Percentiles rank a stretch among this genome's conserved stretches.
Evolutionary conservation across 2,113 vertebrate genomes (phyloP).

Genomic region (Otus sunia): DNA sequence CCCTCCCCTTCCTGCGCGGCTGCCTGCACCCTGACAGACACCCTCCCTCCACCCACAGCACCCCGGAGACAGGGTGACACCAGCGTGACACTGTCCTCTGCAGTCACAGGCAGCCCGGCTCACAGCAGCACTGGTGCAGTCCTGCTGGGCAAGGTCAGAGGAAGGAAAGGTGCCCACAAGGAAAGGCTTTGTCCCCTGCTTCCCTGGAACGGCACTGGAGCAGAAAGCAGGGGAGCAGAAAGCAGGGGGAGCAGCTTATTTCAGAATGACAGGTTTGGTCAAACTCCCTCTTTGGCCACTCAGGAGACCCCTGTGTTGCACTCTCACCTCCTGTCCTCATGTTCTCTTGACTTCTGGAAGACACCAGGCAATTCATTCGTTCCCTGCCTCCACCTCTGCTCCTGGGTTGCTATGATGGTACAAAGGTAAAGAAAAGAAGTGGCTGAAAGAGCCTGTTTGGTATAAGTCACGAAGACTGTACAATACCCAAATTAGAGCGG

Average conservation of each 20-base stretch:
- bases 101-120: background rate
- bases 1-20: background rate
- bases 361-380: background rate
- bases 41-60: background rate
- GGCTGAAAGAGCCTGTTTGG: background rate
- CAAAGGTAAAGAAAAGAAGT: background rate
- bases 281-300: background rate
- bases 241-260: background rate
- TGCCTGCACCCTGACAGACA: background rate
- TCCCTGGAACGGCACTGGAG: background rate
- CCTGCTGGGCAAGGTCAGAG: background rate
- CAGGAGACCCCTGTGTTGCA: background rate
- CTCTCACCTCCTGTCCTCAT: rapidly evolving
- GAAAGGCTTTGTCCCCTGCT: background rate
- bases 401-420: background rate
- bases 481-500: background rate
- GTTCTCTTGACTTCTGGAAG: background rate
- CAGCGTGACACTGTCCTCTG: rapidly evolving
- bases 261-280: background rate
- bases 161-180: background rate
- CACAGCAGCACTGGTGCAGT: background rate
- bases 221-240: background rate
- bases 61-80: background rate
- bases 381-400: background rate
- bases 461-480: background rate